Evolutionary conservation across 2,888 invertebrate genomes (phyloP).

Genomic region (Heteromurus nitidus): DNA sequence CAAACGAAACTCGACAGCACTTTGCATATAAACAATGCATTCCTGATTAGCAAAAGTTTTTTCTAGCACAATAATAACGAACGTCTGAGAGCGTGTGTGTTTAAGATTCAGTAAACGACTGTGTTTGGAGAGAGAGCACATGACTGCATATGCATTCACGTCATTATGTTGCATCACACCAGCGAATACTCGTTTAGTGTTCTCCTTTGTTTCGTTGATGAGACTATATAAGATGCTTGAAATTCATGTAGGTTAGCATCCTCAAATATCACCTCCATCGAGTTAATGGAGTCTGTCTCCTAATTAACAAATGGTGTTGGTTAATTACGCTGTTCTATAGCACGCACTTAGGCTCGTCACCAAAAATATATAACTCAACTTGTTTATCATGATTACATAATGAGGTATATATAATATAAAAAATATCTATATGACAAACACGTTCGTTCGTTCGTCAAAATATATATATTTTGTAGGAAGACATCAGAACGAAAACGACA

Average conservation of each 20-base stretch:
- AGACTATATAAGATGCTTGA: not conserved
- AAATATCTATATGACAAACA: too few relatives aligned
- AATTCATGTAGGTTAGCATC: not conserved
- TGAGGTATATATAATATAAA: too few relatives aligned
- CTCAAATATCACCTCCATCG: not conserved
- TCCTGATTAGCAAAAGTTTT: conserved; percentile 38
- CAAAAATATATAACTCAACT: not conserved
- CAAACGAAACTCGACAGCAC: conserved; percentile 12
- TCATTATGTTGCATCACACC: not conserved
- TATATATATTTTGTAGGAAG: too few relatives aligned
- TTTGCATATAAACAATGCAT: conserved; percentile 43
- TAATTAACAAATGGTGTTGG: not conserved
- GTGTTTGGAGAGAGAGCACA: conserved; percentile 1
- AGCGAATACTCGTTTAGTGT: not conserved
- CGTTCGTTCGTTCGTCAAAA: too few relatives aligned
- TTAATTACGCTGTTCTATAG: not conserved
- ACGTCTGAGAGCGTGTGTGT: too few relatives aligned
- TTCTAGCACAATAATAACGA: not conserved
- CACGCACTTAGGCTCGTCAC: not conserved
- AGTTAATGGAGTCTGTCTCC: not conserved
- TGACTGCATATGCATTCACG: not conserved
- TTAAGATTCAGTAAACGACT: too few relatives aligned
- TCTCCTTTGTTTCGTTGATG: too few relatives aligned
- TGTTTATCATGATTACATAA: too few relatives aligned
- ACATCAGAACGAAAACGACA: too few relatives aligned